Conservation (phyloP, 2,797 vertebrate species). For the Bradypodion ventrale region DNA sequence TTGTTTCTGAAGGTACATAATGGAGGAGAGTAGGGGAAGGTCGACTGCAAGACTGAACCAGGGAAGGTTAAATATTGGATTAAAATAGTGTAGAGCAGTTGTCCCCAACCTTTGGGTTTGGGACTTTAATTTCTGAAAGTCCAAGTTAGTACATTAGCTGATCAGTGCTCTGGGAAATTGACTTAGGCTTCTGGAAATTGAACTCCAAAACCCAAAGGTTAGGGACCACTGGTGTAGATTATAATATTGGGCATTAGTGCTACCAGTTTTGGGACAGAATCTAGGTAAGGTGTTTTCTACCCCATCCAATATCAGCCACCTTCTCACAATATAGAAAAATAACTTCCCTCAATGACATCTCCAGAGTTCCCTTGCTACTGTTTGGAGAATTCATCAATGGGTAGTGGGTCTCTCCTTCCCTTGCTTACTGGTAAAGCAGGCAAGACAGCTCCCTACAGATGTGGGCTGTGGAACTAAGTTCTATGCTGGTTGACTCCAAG, state of each 20-base stretch:
- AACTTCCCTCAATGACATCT: no score
- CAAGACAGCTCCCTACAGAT: background rate
- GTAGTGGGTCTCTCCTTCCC: no score
- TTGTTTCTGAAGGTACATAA: background rate
- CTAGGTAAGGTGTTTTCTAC: background rate
- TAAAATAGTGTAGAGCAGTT: background rate
- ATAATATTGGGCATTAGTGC: background rate
- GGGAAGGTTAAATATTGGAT: no score
- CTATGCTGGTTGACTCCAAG: background rate
- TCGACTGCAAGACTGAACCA: no score
- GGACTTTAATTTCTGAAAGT: background rate
- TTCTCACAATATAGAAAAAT: no score
- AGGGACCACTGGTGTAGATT: background rate
- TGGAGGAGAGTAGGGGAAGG: background rate
- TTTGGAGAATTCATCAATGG: no score
- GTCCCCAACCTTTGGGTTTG: background rate
- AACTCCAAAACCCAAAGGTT: background rate
- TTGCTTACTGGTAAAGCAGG: background rate
- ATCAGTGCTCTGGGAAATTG: no score
- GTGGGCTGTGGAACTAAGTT: background rate
- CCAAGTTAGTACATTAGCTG: background rate
- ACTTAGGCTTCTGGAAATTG: background rate
- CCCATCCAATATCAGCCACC: no score
- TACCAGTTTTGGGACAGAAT: background rate
- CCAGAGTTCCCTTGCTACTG: background rate